Base-by-base conservation (phyloP, 2,888 invertebrate species). In the Papilio gigon region DNA sequence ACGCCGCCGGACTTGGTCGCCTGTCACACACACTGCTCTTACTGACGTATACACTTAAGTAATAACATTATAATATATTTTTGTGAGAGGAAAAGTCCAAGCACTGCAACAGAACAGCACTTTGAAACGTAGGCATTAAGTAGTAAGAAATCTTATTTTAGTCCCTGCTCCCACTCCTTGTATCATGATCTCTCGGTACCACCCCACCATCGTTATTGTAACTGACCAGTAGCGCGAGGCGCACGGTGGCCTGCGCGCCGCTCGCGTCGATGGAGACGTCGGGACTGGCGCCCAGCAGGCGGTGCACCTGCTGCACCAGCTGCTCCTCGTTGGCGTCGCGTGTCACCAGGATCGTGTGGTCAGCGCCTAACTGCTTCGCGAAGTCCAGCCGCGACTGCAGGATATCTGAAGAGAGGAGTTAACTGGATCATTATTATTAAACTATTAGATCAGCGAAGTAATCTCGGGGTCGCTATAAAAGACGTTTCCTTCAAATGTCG, bases 221-320 rank as follows among this genome's bases (percentile, higher is more conserved):
- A 71, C 83, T 90, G 83, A 98, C 97, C 89, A 95, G 89, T 74
- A 98, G 93, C 0, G 96, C 96, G 40, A 97, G 85, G 37, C 96
- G 92, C 40, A 96, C 94, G 61, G 96, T 96, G 14, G 95, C 87
- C 82, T 97, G 95, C 0, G 95, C 96, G 4, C 98, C 99, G 75
- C 96, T 96, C 73, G 98, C 98, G 81, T 99, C 98, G 73, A 98
- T 95, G 1, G 96, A 94, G 68, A 95, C 93, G 71, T 96, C 95
- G 0, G 96, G 96, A 64, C 93, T 90, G 5, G 84, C 90, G 0
- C 94, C 95, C 70, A 97, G 87, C 5, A 93, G 78, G 58, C 90
- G 80, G 71, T 93, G 93, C 25, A 97, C 92, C 72, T 92, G 88
- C 72, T 93, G 84, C 1, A 95, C 93, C 42, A 94, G 84, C 0